A percentile compares a stretch with the other conserved stretches of the same genome.
Evolutionary conservation across 2,888 invertebrate species (phyloP).

Genomic region (Schrankia costaestrigalis): DNA sequence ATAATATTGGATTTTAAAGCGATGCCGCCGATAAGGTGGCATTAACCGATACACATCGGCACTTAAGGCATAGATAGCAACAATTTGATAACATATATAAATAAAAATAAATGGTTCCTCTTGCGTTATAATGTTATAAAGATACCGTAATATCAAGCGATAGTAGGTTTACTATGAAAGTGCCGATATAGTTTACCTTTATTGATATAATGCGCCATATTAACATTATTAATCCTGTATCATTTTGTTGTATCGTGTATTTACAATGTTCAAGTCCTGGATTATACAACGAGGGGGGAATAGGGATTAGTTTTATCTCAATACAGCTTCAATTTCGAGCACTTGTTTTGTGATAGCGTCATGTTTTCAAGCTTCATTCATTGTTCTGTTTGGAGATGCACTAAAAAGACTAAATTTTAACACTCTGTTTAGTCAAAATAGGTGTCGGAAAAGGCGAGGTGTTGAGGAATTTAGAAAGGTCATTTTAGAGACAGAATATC

Average conservation of each 20-base stretch:
- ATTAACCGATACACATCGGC: slow-evolving; percentile 71
- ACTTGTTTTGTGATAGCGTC: too few relatives aligned
- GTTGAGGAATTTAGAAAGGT: too few relatives aligned
- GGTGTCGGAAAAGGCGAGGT: too few relatives aligned
- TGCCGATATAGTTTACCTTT: slow-evolving; percentile 47
- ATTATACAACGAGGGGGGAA: slow-evolving; percentile 13
- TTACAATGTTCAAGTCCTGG: slow-evolving; percentile 22
- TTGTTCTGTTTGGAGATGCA: too few relatives aligned
- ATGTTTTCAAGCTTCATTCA: too few relatives aligned
- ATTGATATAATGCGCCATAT: slow-evolving; percentile 44
- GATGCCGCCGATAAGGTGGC: slow-evolving; percentile 62
- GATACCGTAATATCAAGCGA: slow-evolving; percentile 61
- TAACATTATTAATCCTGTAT: slow-evolving; percentile 39
- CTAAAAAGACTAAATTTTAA: too few relatives aligned
- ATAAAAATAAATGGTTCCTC: slow-evolving; percentile 70
- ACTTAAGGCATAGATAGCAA: slow-evolving; percentile 62
- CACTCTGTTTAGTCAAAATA: too few relatives aligned
- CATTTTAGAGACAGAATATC: too few relatives aligned
- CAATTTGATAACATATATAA: slow-evolving; percentile 63
- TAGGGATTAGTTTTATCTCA: slow-evolving; percentile 10
- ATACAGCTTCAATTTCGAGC: slow-evolving; percentile 7
- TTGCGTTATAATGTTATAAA: slow-evolving; percentile 62
- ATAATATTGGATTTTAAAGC: slow-evolving; percentile 48
- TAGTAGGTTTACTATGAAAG: slow-evolving; percentile 49
- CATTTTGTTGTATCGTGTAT: slow-evolving; percentile 38